Evolutionary conservation across 1,140 invertebrate genomes (phyloP), one percentile per base, ranked within the genome.

Genomic region (Ylistrum balloti): DNA sequence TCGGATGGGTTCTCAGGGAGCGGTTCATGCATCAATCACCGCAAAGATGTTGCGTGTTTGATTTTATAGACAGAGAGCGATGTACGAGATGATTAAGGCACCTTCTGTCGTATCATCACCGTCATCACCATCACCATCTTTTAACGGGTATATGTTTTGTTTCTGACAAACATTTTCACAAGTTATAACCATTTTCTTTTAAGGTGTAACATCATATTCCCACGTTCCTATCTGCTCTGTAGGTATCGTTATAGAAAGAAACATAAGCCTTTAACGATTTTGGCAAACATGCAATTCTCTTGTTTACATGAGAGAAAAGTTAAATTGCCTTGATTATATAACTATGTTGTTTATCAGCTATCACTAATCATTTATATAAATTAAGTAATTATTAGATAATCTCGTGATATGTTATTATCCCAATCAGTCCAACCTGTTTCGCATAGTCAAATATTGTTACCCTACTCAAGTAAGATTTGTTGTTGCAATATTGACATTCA

Each of bases 71-170:
- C 56, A n/a, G 56, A 74, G 56, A 5, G 22, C n/a, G 22, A 74
- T 74, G 22, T 7, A 74, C 56, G 22, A 74, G 22, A 74, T 74
- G 56, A 74, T 74, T 74, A 28, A 74, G n/a, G 1, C 56, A 74
- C 56, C 56, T 74, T 74, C n/a, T 74, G 56, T n/a, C 56, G 9
- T 74, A 74, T 74, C 56, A 74, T 28, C n/a, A 74, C n/a, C 56
- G n/a, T 17, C 56, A 74, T 74, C 56, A 28, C 17, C 56, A 74
- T 74, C 41, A 17, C 41, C 41, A 45, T 45, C 41, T 74, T 74
- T 74, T 74, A n/a, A 74, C 56, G 22, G 56, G 56, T 74, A 9
- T 45, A 45, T 45, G 41, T 45, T 45, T 74, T n/a, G 22, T 74
- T n/a, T 74, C 56, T 28, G 56, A 74, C n/a, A 74, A n/a, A 74